phyloP scores from a whole-genome alignment of 2,797 vertebrate species.

The Pantherophis vulpinus region DNA sequence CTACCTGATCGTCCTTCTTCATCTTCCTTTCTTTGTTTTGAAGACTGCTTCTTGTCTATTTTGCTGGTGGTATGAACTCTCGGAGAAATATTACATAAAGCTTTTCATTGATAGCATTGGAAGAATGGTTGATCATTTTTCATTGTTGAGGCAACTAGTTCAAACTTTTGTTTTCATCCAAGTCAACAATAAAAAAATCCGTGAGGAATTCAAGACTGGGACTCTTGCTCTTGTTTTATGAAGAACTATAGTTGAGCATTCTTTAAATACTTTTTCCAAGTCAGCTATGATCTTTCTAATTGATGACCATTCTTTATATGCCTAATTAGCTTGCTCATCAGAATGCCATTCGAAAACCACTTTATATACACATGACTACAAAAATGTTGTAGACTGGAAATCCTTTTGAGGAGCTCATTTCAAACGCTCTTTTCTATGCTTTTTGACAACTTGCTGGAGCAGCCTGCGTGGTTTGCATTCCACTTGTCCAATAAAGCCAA shows the following conservation, averaged over 20 bases:
- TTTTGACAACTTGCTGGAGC: constrained; percentile 1
- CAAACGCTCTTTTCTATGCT: background rate
- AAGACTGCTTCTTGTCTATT: background rate
- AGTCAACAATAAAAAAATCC: background rate
- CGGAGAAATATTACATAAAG: background rate
- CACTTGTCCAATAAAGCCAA: background rate
- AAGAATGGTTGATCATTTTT: background rate
- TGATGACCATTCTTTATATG: background rate
- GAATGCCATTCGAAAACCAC: background rate
- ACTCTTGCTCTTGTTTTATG: background rate
- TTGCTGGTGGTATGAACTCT: background rate
- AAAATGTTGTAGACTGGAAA: background rate
- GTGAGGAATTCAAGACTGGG: background rate
- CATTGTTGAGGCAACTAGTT: background rate
- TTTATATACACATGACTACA: background rate
- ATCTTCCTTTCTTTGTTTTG: background rate
- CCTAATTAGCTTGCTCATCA: background rate
- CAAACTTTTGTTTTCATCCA: background rate
- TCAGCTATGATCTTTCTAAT: background rate
- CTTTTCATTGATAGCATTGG: background rate
- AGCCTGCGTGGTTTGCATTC: background rate
- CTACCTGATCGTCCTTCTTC: background rate
- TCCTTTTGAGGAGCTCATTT: background rate
- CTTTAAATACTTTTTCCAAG: background rate
- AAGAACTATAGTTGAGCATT: background rate